Base-by-base conservation (phyloP, 1,140 invertebrate species). In the Muscidifurax raptorellus region DNA sequence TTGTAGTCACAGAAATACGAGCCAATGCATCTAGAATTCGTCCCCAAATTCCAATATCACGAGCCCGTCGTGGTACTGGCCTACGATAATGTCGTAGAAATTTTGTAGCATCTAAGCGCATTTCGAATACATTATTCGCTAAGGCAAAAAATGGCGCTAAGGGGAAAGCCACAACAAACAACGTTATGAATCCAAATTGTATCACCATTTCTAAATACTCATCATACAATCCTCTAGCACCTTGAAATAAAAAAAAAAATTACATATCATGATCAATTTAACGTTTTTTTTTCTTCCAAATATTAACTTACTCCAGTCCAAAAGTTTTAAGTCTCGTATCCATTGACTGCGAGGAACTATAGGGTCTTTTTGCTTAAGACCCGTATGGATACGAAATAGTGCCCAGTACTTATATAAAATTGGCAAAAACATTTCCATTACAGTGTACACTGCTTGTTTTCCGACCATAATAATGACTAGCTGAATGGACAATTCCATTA, bases 201-300 rank as follows among this genome's bases (percentile, higher is more conserved):
- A 98, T 92, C n/a, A 97, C 96, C 98, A 99, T 99, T 95, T 99
- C 98, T 76, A 99, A 94, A 93, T 99, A 99, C 93, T 99, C 99
- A 5, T 97, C 97, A 93, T 99, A 99, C 18, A 99, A 94, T 88
- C 98, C 97, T 91, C 97, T 95, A 74, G 97, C 95, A 28, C 97
- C 97, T 91, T 90, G 90, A 90, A 74, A 94, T 30, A 82, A 64
- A 44, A 59, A 36, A 40, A 47, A 44, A 15, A 13, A 27, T 69
- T 28, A 69, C 18, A 59, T n/a, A 59, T 59, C 4, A 6, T n/a
- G 0, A 59, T n/a, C 6, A n/a, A 59, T 22, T 22, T n/a, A 22
- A 59, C 1, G 5, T n/a, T 4, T 59, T 59, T 22, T n/a, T 59
- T 59, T 22, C 7, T 59, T 59, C 4, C 15, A 7, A 59, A 6